Conservation (phyloP, 2,888 invertebrate genomes). For the Exocentrus adspersus region DNA sequence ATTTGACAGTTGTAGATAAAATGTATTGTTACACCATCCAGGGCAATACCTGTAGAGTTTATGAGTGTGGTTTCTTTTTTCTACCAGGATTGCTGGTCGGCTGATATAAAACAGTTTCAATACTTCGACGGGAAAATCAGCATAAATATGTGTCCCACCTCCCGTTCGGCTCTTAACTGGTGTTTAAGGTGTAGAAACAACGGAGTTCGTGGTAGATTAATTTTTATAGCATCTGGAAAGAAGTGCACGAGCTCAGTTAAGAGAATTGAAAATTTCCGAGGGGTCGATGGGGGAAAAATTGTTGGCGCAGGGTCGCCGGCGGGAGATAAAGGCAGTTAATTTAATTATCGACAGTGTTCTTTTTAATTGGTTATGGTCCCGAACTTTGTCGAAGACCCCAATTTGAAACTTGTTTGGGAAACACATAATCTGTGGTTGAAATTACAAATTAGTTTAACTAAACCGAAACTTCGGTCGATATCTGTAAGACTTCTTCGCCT, state of each 20-base stretch:
- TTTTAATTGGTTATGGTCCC: conserved; percentile 37
- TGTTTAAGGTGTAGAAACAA: conserved; percentile 5
- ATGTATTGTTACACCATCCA: too few species aligned
- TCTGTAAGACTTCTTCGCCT: conserved; percentile 16
- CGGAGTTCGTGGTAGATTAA: conserved; percentile 14
- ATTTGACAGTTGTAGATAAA: too few species aligned
- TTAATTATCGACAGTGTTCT: conserved; percentile 37
- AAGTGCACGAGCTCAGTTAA: conserved; percentile 4
- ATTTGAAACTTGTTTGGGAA: conserved; percentile 36
- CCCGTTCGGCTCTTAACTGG: too few species aligned
- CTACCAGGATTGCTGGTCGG: too few species aligned
- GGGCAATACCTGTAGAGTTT: too few species aligned
- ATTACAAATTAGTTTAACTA: conserved; percentile 32
- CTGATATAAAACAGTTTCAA: too few species aligned
- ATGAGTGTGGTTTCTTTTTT: too few species aligned
- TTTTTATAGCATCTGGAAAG: conserved; percentile 6
- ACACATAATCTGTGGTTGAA: conserved; percentile 32
- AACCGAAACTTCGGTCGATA: conserved; percentile 23
- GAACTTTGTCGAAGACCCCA: conserved; percentile 32
- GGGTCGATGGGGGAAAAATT: conserved; percentile 5
- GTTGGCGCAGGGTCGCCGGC: not conserved
- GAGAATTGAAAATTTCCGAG: conserved; percentile 19
- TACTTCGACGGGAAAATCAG: too few species aligned
- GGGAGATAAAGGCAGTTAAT: conserved; percentile 27
- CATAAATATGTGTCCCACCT: too few species aligned